Conservation (phyloP, 2,113 vertebrate genomes). For the Centropristis striata region DNA sequence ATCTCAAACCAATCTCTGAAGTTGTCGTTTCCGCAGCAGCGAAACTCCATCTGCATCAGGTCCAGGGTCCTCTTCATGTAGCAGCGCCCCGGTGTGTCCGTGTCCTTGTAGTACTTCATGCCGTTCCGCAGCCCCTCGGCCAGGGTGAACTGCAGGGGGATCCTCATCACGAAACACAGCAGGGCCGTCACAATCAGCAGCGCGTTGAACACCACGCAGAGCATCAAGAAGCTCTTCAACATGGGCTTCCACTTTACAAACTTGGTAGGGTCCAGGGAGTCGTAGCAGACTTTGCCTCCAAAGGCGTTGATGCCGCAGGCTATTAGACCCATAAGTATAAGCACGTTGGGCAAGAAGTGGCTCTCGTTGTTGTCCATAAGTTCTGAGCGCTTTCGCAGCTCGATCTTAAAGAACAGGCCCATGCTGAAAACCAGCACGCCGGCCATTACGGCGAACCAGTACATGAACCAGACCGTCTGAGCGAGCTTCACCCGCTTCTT, state of each 20-base stretch:
- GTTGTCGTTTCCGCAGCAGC: constrained; percentile 95
- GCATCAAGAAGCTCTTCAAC: constrained; percentile 90
- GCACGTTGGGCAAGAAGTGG: constrained; percentile 96
- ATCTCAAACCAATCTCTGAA: constrained; percentile 99
- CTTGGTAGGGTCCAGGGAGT: constrained; percentile 93
- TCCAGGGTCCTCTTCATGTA: constrained; percentile 99
- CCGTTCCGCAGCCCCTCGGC: constrained; percentile 91
- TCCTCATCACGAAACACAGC: constrained; percentile 91
- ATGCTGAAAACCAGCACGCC: constrained; percentile 93
- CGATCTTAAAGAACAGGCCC: constrained; percentile 97
- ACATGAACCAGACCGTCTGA: constrained; percentile 97
- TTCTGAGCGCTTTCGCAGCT: constrained; percentile 95
- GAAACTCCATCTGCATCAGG: constrained; percentile 97
- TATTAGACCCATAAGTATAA: constrained; percentile 91
- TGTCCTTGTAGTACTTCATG: constrained; percentile 97
- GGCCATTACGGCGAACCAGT: constrained; percentile 95
- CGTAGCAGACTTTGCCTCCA: constrained; percentile 97
- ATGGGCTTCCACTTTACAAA: constrained; percentile 92
- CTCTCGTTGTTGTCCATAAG: constrained; percentile 98
- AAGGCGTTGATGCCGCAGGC: constrained; percentile 91
- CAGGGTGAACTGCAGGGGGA: constrained; percentile 92
- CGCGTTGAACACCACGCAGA: constrained; percentile 89
- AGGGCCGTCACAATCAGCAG: constrained; percentile 87
- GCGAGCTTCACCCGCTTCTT: constrained; percentile 97
- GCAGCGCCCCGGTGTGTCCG: constrained; percentile 95